Conservation (phyloP, 2,113 vertebrate genomes). For the Thamnophis sirtalis region DNA sequence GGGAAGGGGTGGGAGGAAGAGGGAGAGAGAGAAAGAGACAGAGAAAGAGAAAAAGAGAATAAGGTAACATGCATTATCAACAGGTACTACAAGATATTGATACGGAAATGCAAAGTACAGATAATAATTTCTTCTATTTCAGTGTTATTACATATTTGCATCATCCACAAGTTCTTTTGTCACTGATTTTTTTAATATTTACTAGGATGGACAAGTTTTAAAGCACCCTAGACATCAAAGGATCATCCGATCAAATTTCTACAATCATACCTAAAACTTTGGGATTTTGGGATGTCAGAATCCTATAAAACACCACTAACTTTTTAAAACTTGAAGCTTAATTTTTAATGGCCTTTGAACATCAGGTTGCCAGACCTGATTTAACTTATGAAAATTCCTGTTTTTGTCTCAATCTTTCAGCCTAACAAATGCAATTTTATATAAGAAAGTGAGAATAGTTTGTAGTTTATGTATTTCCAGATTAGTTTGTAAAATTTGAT, state of each 20-base stretch:
- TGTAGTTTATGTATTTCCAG: background rate
- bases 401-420: background rate
- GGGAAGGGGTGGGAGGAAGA: too few species aligned
- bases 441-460: background rate
- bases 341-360: background rate
- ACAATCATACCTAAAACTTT: background rate
- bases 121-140: background rate
- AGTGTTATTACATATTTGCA: background rate
- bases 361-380: background rate
- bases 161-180: background rate
- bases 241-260: background rate
- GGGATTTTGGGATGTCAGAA: background rate
- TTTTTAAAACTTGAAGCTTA: background rate
- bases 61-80: background rate
- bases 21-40: too few species aligned
- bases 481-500: background rate
- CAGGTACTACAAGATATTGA: background rate
- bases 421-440: background rate
- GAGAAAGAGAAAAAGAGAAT: background rate
- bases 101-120: background rate
- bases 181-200: background rate
- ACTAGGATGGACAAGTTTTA: background rate
- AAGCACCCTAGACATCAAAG: background rate
- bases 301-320: background rate
- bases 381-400: background rate